Evolutionary conservation across 2,113 vertebrate species (phyloP).

Genomic region (Delphinus delphis): DNA sequence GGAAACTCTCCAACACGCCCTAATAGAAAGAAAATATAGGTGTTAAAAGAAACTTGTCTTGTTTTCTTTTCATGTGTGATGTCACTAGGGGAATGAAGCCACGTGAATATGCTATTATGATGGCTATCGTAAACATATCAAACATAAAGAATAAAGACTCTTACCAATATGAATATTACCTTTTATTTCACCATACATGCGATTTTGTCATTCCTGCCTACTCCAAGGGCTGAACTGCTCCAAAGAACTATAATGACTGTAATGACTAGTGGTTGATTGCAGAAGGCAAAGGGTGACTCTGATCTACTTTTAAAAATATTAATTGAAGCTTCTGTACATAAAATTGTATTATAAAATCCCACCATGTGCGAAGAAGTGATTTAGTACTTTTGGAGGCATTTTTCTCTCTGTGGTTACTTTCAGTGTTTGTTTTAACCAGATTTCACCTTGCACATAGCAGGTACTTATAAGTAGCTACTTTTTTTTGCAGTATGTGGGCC

Average conservation of each 20-base stretch:
- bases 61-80: background rate
- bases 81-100: background rate
- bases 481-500: background rate
- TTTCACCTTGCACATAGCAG: background rate
- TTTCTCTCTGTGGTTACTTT: background rate
- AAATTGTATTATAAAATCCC: background rate
- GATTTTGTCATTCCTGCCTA: background rate
- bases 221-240: background rate
- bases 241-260: background rate
- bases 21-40: conserved; percentile 67
- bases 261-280: background rate
- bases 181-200: background rate
- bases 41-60: background rate
- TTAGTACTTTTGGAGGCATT: background rate
- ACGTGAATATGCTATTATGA: background rate
- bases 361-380: background rate
- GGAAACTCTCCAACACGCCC: conserved; percentile 98
- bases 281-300: background rate
- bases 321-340: background rate
- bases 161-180: background rate
- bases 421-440: background rate
- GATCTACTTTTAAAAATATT: background rate
- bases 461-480: background rate
- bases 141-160: background rate
- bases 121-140: background rate